Evolutionary conservation across 2,113 vertebrate species (phyloP).

Genomic region (Chitala chitala): DNA sequence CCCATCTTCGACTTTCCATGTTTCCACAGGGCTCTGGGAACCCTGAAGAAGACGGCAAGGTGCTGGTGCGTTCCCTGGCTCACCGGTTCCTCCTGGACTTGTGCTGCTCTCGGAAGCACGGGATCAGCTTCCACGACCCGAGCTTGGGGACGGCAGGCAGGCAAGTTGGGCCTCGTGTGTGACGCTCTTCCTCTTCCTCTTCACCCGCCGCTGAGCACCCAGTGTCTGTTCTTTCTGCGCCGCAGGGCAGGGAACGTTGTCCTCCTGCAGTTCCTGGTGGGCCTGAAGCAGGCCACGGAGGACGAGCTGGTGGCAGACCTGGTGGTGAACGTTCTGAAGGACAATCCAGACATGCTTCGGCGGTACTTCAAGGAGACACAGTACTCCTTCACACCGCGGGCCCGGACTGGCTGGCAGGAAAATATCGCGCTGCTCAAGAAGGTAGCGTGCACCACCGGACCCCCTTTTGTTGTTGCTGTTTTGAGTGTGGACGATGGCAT

Average conservation of each 20-base stretch:
- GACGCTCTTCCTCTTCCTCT: background rate
- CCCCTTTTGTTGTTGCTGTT: background rate
- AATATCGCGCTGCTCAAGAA: conserved; percentile 83
- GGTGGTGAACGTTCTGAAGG: conserved; percentile 73
- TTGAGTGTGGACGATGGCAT: background rate
- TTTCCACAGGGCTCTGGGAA: conserved; percentile 42
- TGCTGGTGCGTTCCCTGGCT: conserved; percentile 71
- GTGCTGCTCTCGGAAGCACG: conserved; percentile 88
- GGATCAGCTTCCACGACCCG: conserved; percentile 84
- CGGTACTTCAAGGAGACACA: conserved; percentile 84
- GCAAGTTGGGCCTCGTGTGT: conserved; percentile 46
- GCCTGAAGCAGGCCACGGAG: conserved; percentile 76
- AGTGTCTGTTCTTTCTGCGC: background rate
- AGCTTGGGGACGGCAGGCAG: conserved; percentile 81
- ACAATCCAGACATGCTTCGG: conserved; percentile 78
- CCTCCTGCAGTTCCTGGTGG: conserved; percentile 81
- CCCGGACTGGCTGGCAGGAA: conserved; percentile 76
- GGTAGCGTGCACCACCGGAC: conserved; percentile 54
- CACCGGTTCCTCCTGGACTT: conserved; percentile 83
- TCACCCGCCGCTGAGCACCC: background rate
- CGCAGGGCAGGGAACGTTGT: conserved; percentile 82
- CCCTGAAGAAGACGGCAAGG: conserved; percentile 60
- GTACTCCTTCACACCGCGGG: conserved; percentile 77
- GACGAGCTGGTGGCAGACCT: conserved; percentile 81
- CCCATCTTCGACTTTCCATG: background rate